Evolutionary conservation across 2,797 vertebrate genomes (phyloP).

Genomic region (Sphenodon punctatus): DNA sequence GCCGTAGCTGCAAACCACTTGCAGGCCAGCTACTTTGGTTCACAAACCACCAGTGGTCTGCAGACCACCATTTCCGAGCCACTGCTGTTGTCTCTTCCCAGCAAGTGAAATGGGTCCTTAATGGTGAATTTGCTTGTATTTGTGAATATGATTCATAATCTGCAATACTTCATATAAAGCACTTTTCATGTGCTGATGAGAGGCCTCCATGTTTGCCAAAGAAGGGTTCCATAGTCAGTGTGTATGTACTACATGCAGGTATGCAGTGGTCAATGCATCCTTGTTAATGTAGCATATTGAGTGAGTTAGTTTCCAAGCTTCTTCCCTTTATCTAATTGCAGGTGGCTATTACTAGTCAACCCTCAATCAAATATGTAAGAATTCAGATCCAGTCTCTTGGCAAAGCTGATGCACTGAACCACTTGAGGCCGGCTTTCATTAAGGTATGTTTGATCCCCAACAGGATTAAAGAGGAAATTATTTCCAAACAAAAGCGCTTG

Average conservation of each 20-base stretch:
- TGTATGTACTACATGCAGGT: too few relatives aligned
- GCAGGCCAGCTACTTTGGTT: too few relatives aligned
- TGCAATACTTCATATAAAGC: too few relatives aligned
- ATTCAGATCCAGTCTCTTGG: constrained; percentile 63
- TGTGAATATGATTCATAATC: neutral
- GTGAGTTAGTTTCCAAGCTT: neutral
- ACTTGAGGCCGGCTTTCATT: constrained; percentile 50
- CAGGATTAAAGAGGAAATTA: neutral
- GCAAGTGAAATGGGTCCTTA: neutral
- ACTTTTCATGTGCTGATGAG: too few relatives aligned
- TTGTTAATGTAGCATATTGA: neutral
- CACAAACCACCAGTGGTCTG: too few relatives aligned
- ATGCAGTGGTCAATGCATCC: neutral
- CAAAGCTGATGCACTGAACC: constrained; percentile 23
- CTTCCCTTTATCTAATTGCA: constrained; percentile 30
- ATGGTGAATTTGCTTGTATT: neutral
- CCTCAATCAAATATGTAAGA: constrained; percentile 21
- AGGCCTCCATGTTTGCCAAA: too few relatives aligned
- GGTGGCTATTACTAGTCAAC: constrained; percentile 64
- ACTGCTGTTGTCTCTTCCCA: neutral
- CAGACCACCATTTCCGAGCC: too few relatives aligned
- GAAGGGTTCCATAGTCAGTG: too few relatives aligned
- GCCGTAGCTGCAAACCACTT: too few relatives aligned
- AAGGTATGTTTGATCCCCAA: constrained; percentile 51
- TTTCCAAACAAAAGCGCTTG: constrained; percentile 31